Evolutionary conservation across 2,888 invertebrate genomes (phyloP).

Genomic region (Drosophila pullipes): DNA sequence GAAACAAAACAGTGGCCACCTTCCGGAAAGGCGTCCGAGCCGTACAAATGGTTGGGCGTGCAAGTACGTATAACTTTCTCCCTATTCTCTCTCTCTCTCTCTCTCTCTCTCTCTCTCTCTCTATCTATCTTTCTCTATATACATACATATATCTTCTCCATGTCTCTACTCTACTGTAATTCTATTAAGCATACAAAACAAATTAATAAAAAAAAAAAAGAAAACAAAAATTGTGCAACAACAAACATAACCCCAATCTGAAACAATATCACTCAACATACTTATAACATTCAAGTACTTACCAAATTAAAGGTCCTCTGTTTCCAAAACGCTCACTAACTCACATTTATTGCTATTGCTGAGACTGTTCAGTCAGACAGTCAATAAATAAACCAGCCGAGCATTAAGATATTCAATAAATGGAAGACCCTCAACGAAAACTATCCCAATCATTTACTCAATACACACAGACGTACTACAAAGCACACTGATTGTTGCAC

Average conservation of each 20-base stretch:
- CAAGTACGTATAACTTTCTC: conserved; percentile 93
- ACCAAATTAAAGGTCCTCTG: conserved; percentile 21
- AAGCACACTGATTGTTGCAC: conserved; percentile 20
- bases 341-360: conserved; percentile 45
- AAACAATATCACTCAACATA: conserved; percentile 28
- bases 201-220: conserved; percentile 18
- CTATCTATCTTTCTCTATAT: conserved; percentile 49
- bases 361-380: conserved; percentile 28
- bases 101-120: conserved; percentile 45
- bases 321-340: conserved; percentile 35
- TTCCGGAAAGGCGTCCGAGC: conserved; percentile 99
- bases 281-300: conserved; percentile 34
- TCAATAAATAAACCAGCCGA: conserved; percentile 14
- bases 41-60: conserved; percentile 99
- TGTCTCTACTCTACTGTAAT: conserved; percentile 56
- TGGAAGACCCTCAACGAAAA: conserved; percentile 17
- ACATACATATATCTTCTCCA: conserved; percentile 51
- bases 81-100: conserved; percentile 60
- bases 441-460: conserved; percentile 31
- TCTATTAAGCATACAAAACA: conserved; percentile 61
- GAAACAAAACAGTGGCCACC: conserved; percentile 94
- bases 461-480: conserved; percentile 28
- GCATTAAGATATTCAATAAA: conserved; percentile 22
- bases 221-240: conserved; percentile 16
- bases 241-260: conserved; percentile 33